phyloP scores from a whole-genome alignment of 92 coral and sea anemone species.

The Meandrina meandrites region DNA sequence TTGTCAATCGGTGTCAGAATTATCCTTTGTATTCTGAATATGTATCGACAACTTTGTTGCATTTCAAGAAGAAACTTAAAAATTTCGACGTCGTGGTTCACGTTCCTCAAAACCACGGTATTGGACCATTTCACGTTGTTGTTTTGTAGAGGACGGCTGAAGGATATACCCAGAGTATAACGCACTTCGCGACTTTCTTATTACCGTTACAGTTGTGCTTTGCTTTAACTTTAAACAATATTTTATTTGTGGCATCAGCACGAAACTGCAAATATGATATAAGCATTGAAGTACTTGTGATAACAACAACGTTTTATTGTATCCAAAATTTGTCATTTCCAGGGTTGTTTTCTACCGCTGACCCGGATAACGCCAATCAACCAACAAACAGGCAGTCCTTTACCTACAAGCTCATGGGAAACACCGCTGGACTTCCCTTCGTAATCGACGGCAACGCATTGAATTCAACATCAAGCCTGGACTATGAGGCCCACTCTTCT shows the following conservation, averaged over 20 bases:
- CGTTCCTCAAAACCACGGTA: background rate
- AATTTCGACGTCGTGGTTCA: background rate
- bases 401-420: constrained; percentile 57
- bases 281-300: background rate
- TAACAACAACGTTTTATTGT: background rate
- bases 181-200: no score
- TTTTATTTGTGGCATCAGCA: no score
- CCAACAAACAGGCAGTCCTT: constrained; percentile 66
- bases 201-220: no score
- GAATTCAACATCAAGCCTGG: constrained; percentile 71
- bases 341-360: constrained; percentile 83
- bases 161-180: no score
- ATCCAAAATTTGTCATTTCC: background rate
- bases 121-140: no score
- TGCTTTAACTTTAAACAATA: no score
- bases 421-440: constrained; percentile 73
- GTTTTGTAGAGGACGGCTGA: no score
- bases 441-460: constrained; percentile 63
- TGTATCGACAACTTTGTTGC: no score
- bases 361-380: constrained; percentile 81
- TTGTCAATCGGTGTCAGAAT: no score
- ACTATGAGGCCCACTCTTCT: constrained; percentile 66
- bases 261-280: background rate
- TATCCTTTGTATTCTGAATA: no score
- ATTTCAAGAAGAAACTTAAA: no score